Conservation (phyloP, 2,797 vertebrate species). For the Sphenopsis melanotis region DNA sequence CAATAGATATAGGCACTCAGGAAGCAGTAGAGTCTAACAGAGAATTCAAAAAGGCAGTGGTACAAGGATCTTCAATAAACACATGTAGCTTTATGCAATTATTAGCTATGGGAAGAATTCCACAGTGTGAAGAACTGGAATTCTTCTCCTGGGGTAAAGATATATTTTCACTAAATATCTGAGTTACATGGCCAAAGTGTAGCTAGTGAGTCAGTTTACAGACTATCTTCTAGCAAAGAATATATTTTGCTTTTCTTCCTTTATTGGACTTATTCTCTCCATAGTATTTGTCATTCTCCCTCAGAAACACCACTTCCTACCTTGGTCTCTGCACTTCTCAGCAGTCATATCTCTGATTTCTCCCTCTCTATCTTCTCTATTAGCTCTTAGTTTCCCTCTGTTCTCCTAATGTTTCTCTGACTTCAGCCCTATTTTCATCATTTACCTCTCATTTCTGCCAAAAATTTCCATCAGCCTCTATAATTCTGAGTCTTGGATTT, state of each 20-base stretch:
- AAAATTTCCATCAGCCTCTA: not conserved
- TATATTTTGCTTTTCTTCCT: not conserved
- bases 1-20: not conserved
- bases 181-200: not conserved
- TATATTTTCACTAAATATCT: not conserved
- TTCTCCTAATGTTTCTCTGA: not conserved
- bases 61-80: not conserved
- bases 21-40: not conserved
- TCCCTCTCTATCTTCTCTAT: not conserved
- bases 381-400: not conserved
- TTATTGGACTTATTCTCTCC: not conserved
- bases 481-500: not conserved
- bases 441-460: not conserved
- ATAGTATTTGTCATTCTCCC: not conserved
- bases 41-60: not conserved
- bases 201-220: not conserved
- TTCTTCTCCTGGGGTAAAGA: not conserved
- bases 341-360: not conserved
- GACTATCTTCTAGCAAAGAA: not conserved
- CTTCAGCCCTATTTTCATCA: not conserved
- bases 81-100: not conserved
- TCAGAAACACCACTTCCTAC: not conserved
- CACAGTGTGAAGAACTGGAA: not conserved
- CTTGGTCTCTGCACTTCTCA: not conserved
- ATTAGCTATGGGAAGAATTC: constrained; percentile 3